Base-by-base conservation (phyloP, 2,113 vertebrate genomes). In the Chaetorhynchus papuensis region DNA sequence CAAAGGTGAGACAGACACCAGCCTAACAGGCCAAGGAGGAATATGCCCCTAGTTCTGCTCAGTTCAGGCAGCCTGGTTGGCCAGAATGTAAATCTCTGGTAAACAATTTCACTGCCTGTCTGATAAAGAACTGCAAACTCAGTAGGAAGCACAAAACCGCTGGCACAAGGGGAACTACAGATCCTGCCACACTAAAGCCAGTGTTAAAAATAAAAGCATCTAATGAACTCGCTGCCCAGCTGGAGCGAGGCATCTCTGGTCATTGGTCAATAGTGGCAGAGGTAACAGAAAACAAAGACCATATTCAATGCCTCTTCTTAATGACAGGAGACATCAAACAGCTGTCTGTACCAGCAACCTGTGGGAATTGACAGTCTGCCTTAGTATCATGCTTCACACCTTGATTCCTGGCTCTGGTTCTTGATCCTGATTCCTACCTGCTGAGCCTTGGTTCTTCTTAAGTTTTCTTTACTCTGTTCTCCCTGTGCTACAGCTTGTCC, bases 1-100 rank as follows among this genome's bases (percentile, higher is more conserved):
- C 84, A 90, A 93, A 97, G 94, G 90, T 94, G 96, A 97, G 82
- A 72, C 74, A 96, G 77, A 79, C 45, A 88, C 28, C 86, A 83
- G 61, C 26, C 70, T 94, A 89, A 79, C 37, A 92, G 76, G 93
- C 80, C 94, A 94, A 94, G 80, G 49, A 96, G 74, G 80, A 94
- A 94, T 90, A 57, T n/a, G 53, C 56, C 26, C 72, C 65, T 41
- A 44, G 90, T 61, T 96, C 87, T 89, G 69, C 28, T 54, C 92
- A 83, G 64, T 30, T 75, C 88, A 44, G 35, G 77, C 77, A 81
- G 78, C 41, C 61, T 83, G 20, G 28, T 28, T 92, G 93, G 86
- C 61, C 74, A 96, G 89, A 96, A 91, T 85, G 71, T 70, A 80
- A 82, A 96, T 93, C 75, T 49, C 54, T 69, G 83, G 54, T 77